Evolutionary conservation across 2,797 vertebrate species (phyloP).

Genomic region (Anabacerthia variegaticeps): DNA sequence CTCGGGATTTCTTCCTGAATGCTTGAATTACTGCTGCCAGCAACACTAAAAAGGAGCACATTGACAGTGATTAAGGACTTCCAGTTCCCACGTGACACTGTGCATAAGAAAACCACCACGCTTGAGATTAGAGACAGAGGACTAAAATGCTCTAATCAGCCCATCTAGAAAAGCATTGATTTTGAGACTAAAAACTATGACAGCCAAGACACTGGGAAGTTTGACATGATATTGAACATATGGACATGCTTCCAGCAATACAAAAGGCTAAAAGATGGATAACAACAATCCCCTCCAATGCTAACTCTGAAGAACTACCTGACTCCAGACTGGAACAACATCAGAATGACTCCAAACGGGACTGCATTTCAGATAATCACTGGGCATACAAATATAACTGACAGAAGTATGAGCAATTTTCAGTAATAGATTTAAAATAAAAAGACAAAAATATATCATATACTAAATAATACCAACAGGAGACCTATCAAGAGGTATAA

Average conservation of each 20-base stretch:
- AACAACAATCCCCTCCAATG: neutral
- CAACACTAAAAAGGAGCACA: constrained; percentile 39
- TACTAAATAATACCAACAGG: neutral
- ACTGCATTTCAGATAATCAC: neutral
- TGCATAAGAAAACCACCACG: neutral
- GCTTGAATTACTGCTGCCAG: constrained; percentile 73
- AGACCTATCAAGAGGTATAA: neutral
- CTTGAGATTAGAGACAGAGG: neutral
- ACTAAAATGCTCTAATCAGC: neutral
- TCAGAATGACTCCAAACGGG: neutral
- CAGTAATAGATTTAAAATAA: neutral
- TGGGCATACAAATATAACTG: neutral
- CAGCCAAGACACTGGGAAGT: neutral
- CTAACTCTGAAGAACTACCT: neutral
- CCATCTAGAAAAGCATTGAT: neutral
- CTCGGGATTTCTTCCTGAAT: constrained; percentile 81
- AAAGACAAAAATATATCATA: neutral
- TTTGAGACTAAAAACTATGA: neutral
- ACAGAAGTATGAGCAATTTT: neutral
- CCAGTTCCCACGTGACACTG: neutral
- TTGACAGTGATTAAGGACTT: neutral
- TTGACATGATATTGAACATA: neutral
- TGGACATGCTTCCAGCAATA: neutral
- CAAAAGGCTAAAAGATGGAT: neutral
- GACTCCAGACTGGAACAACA: neutral